phyloP scores from a whole-genome alignment of 2,113 vertebrate species.

The Carollia perspicillata region DNA sequence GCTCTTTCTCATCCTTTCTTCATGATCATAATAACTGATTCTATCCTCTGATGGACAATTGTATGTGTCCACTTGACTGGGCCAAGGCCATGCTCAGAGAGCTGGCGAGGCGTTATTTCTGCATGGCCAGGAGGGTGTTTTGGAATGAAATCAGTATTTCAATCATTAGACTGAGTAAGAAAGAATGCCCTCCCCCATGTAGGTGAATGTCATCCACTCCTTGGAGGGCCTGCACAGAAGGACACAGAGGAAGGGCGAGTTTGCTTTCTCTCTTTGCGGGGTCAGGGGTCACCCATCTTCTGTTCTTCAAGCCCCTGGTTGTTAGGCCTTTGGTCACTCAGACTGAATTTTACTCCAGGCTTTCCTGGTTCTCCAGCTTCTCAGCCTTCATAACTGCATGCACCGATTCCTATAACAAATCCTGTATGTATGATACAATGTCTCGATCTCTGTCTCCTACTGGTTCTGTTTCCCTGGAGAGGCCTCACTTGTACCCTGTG shows the following conservation, averaged over 20 bases:
- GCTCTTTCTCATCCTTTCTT: background rate
- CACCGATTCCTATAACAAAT: background rate
- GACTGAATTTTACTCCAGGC: background rate
- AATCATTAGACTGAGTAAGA: background rate
- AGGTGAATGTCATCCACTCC: background rate
- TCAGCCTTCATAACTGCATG: background rate
- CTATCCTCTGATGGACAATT: background rate
- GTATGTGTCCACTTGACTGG: background rate
- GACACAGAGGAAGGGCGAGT: background rate
- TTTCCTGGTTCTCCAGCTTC: background rate
- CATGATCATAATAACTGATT: background rate
- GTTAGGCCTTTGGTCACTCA: background rate
- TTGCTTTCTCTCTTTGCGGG: background rate
- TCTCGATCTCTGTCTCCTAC: background rate
- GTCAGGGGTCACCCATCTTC: background rate
- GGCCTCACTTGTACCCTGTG: too few relatives aligned
- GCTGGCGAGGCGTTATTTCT: background rate
- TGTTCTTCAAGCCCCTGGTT: background rate
- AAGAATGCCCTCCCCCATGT: background rate
- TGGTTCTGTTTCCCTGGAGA: background rate
- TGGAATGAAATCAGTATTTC: background rate
- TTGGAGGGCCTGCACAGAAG: background rate
- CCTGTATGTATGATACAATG: background rate
- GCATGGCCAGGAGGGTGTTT: background rate
- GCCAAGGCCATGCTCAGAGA: background rate